Evolutionary conservation across 2,888 invertebrate genomes (phyloP).

Genomic region (Phymatocera aterrima): DNA sequence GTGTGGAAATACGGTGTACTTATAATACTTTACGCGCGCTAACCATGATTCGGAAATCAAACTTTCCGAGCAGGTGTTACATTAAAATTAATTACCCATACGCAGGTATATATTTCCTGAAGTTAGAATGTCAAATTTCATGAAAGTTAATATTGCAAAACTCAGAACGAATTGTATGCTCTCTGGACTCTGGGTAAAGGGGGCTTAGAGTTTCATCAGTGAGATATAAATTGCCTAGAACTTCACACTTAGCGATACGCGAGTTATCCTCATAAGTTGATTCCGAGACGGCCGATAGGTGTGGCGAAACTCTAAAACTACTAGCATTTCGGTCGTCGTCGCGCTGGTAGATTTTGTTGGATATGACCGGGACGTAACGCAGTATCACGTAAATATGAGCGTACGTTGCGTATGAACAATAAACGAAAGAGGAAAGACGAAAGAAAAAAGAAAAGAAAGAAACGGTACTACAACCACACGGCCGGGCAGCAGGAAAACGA

Average conservation of each 20-base stretch:
- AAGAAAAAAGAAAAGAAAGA: too few species aligned
- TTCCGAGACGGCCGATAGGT: constrained; percentile 8
- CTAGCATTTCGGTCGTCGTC: background rate
- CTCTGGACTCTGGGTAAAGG: background rate
- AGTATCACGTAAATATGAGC: background rate
- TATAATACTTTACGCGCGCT: too few species aligned
- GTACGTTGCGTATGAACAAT: background rate
- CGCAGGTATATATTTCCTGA: too few species aligned
- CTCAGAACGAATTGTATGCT: background rate
- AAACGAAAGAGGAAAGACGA: too few species aligned
- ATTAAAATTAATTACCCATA: too few species aligned
- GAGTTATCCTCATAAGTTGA: constrained; percentile 10
- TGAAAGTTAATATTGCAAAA: background rate
- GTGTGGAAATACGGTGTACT: too few species aligned
- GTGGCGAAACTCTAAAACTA: background rate
- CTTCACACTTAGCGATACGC: constrained; percentile 10
- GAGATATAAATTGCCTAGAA: constrained; percentile 23
- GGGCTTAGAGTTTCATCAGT: background rate
- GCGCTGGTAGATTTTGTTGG: background rate
- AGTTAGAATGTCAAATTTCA: background rate
- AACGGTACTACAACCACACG: background rate
- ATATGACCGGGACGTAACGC: background rate
- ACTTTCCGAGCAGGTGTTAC: background rate
- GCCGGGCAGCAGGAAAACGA: background rate
- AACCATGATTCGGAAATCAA: too few species aligned